Conservation (phyloP, 2,888 invertebrate species). For the Balanococcus diminutus region DNA sequence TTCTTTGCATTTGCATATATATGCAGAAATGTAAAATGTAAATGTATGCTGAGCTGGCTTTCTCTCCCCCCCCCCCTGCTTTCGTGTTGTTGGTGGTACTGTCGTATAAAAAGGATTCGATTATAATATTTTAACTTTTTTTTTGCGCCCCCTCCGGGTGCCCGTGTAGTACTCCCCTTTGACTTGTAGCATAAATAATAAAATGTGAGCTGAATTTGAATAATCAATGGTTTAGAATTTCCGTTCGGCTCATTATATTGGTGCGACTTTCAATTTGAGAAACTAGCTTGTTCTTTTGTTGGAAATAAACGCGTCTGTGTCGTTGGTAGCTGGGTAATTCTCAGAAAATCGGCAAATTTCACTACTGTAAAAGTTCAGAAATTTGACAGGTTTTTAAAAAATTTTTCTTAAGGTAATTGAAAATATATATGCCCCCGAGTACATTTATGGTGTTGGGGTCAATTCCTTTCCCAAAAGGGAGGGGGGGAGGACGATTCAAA, state of each 20-base stretch:
- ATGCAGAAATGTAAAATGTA: background rate
- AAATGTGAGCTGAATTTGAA: conserved; percentile 8
- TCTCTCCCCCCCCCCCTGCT: background rate
- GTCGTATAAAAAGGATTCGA: background rate
- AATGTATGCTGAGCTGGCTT: background rate
- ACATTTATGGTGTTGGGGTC: too few relatives aligned
- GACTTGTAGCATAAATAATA: conserved; percentile 3
- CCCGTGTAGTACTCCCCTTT: conserved; percentile 25
- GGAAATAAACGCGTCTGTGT: background rate
- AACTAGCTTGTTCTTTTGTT: background rate
- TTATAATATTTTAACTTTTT: background rate
- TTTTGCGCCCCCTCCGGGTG: conserved; percentile 51
- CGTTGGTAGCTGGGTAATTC: too few relatives aligned
- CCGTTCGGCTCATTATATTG: conserved; percentile 31
- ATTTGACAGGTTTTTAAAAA: too few relatives aligned
- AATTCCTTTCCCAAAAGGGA: too few relatives aligned
- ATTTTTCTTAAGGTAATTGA: too few relatives aligned
- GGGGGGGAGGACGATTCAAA: too few relatives aligned
- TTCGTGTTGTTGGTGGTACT: background rate
- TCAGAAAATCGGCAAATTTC: too few relatives aligned
- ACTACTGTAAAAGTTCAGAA: too few relatives aligned
- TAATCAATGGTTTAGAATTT: conserved; percentile 30
- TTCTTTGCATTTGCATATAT: conserved; percentile 12
- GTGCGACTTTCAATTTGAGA: conserved; percentile 4
- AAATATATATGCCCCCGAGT: too few relatives aligned